Percentiles rank a stretch among this genome's conserved stretches.
phyloP scores from a whole-genome alignment of 1,140 invertebrate species.

The Listronotus oregonensis region DNA sequence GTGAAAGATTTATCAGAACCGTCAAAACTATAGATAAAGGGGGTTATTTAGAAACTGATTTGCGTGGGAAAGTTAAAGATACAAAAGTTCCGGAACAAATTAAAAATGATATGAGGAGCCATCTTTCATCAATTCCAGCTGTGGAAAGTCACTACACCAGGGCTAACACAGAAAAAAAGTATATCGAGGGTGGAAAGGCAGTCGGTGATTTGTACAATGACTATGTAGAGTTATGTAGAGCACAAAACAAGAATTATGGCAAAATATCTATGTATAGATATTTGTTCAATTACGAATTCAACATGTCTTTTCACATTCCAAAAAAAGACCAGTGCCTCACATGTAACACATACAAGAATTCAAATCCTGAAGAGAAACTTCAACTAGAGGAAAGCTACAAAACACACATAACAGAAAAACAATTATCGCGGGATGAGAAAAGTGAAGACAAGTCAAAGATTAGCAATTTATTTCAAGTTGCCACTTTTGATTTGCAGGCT shows the following conservation, averaged over 20 bases:
- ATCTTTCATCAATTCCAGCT: constrained; percentile 18
- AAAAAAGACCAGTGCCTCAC: constrained; percentile 44
- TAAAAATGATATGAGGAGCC: constrained; percentile 18
- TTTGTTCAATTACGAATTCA: constrained; percentile 25
- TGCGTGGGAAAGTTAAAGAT: constrained; percentile 9
- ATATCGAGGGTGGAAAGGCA: constrained; percentile 44
- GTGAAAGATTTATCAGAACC: constrained; percentile 17
- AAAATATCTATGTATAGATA: constrained; percentile 23
- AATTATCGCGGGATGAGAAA: too few species aligned
- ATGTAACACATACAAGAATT: constrained; percentile 37
- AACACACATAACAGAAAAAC: too few species aligned
- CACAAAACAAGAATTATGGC: constrained; percentile 9
- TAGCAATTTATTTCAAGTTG: too few species aligned
- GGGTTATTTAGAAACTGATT: constrained; percentile 15
- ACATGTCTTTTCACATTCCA: constrained; percentile 27
- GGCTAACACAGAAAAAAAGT: constrained; percentile 39
- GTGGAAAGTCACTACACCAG: constrained; percentile 39
- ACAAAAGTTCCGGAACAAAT: constrained; percentile 5
- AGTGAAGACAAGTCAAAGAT: too few species aligned
- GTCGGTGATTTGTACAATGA: constrained; percentile 41
- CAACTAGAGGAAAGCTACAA: too few species aligned
- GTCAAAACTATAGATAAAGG: constrained; percentile 16
- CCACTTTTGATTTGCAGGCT: background rate
- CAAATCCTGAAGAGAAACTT: too few species aligned
- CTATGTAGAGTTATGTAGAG: constrained; percentile 29